Evolutionary conservation across 1,140 invertebrate species (phyloP).

Genomic region (Artemia franciscana): DNA sequence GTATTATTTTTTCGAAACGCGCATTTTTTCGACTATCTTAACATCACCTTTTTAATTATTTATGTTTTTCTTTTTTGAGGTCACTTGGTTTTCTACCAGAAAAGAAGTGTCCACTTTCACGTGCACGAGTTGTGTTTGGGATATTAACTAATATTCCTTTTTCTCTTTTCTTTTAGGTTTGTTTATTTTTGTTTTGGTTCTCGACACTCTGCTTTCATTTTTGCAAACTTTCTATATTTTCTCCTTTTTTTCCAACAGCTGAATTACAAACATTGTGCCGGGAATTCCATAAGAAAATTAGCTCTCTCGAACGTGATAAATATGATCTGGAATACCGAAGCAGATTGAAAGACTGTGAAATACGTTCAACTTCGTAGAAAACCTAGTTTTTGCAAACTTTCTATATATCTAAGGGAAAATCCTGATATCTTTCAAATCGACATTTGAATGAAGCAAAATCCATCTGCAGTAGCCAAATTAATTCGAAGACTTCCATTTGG

Average conservation of each 20-base stretch:
- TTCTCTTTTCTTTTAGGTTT: background rate
- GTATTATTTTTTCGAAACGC: slow-evolving; percentile 25
- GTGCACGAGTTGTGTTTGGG: background rate
- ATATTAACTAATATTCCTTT: background rate
- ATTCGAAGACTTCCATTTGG: too few relatives aligned
- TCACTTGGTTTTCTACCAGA: too few relatives aligned
- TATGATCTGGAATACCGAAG: slow-evolving; percentile 93
- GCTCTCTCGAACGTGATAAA: slow-evolving; percentile 82
- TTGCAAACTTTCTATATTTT: slow-evolving; percentile 13
- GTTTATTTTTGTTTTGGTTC: background rate
- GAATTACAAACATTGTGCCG: slow-evolving; percentile 86
- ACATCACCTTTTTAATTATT: background rate
- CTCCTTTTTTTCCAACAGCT: slow-evolving; percentile 41
- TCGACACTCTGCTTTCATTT: slow-evolving; percentile 3
- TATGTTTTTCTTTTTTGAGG: background rate
- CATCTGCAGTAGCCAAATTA: too few relatives aligned
- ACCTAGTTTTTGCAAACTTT: slow-evolving; percentile 13
- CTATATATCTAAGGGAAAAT: background rate
- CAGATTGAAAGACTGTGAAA: slow-evolving; percentile 84
- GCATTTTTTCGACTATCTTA: slow-evolving; percentile 1
- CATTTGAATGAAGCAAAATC: background rate
- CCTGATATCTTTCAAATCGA: background rate
- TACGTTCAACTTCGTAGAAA: slow-evolving; percentile 25
- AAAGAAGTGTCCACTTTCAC: background rate
- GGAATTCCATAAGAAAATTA: slow-evolving; percentile 76